Evolutionary conservation across 2,888 invertebrate genomes (phyloP), one percentile per base, ranked within the genome.

Genomic region (Arctia plantaginis): DNA sequence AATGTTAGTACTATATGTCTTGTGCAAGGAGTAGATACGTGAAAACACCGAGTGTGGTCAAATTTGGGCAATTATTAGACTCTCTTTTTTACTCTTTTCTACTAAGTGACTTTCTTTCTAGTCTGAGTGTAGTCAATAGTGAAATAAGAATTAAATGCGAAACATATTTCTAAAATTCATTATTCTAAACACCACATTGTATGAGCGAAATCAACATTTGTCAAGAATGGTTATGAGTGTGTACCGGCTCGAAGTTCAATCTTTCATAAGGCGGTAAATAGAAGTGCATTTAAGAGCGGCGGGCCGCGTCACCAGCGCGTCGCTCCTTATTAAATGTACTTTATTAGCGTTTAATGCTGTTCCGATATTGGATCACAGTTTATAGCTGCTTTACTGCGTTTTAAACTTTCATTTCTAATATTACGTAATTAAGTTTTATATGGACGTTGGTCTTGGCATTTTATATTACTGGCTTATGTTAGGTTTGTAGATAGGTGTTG

Each of bases 331-430:
- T 83, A 86, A 83, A 85, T 80, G 81, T 74, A 76, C 81, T 86
- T 87, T 86, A 87, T 85, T 84, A 83, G 78, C 74, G 82, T 79
- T 81, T 82, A 84, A 82, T 77, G 77, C 77, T 74, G 82, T 79
- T 77, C 84, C 87, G 83, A 85, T 87, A 86, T 87, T 83, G 85
- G 80, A 80, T 74, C 82, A 76, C 68, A 72, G 74, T 80, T 85
- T 80, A 84, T 81, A 66, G 80, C 71, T 77, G 66, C 73, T 83
- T 81, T 82, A 84, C 67, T 80, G 77, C 83, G 75, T 72, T 80
- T 77, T 77, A 78, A 84, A 71, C 70, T 85, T 82, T 80, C 62
- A 84, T 79, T 80, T 66, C 69, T 76, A 75, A 80, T 78, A 81
- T 82, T 75, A 73, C 66, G 77, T 82, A 77, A 80, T 84, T 77